phyloP scores from a whole-genome alignment of 2,888 invertebrate genomes.

The Caenorhabditis virilis region DNA sequence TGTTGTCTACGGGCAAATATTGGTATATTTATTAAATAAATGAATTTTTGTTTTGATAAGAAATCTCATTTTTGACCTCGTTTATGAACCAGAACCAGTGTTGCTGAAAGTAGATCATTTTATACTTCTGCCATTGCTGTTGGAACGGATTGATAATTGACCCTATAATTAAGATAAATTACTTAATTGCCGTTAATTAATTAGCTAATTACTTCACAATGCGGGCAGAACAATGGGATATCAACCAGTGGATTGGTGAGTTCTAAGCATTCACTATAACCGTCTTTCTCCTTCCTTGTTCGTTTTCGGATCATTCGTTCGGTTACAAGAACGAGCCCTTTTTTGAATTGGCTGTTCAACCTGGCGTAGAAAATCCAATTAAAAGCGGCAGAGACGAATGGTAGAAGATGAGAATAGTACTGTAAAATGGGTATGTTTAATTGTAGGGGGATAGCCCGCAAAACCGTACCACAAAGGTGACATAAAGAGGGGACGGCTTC shows the following conservation, averaged over 20 bases:
- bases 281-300: slow-evolving; percentile 37
- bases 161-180: slow-evolving; percentile 1
- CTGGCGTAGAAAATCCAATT: slow-evolving; percentile 60
- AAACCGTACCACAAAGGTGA: not conserved
- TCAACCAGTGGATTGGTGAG: slow-evolving; percentile 34
- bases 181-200: not conserved
- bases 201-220: slow-evolving; percentile 38
- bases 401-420: slow-evolving; percentile 50
- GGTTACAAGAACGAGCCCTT: slow-evolving; percentile 53
- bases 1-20: no score
- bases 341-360: slow-evolving; percentile 58
- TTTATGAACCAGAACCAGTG: not conserved
- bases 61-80: not conserved
- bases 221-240: slow-evolving; percentile 47
- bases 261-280: slow-evolving; percentile 35
- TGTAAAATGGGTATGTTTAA: no score
- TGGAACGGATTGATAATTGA: slow-evolving; percentile 26
- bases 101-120: not conserved
- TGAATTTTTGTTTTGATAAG: not conserved
- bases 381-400: slow-evolving; percentile 50
- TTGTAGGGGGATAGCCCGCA: no score
- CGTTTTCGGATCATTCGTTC: slow-evolving; percentile 54
- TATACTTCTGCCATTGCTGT: slow-evolving; percentile 25
- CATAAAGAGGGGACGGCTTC: not conserved
- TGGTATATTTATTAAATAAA: no score